Percentiles rank a stretch among this genome's conserved stretches.
Conservation (phyloP, 53 echinoderm and acorn worm species). For the Holothuria leucospilota region DNA sequence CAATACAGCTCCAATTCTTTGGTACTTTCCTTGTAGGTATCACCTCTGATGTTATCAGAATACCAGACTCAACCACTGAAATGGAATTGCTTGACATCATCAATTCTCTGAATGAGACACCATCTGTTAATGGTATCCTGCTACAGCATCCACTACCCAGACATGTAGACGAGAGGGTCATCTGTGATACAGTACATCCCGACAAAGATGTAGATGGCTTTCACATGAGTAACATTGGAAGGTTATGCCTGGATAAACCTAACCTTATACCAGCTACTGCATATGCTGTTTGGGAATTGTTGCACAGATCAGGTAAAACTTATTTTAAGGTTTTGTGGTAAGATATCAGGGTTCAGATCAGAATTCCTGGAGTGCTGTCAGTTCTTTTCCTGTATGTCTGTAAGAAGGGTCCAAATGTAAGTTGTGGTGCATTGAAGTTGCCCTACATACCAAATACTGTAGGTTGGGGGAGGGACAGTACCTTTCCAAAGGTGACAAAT, state of each 20-base stretch:
- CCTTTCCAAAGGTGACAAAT: too few species aligned
- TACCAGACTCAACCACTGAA: conserved; percentile 70
- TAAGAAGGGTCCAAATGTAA: too few species aligned
- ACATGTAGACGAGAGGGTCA: conserved; percentile 84
- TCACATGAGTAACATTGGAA: conserved; percentile 84
- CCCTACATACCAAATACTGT: too few species aligned
- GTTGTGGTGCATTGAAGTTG: too few species aligned
- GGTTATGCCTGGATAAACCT: conserved; percentile 82
- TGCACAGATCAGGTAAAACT: conserved; percentile 72
- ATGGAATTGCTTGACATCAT: conserved; percentile 73
- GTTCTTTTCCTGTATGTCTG: too few species aligned
- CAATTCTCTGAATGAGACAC: conserved; percentile 70
- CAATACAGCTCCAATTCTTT: neutral
- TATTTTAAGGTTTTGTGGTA: neutral
- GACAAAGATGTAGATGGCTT: conserved; percentile 91
- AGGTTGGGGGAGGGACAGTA: too few species aligned
- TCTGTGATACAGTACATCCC: conserved; percentile 79
- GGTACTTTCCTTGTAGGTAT: conserved; percentile 59
- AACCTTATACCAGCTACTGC: conserved; percentile 88
- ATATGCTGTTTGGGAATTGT: conserved; percentile 85
- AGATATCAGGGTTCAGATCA: too few species aligned
- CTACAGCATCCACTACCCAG: conserved; percentile 85
- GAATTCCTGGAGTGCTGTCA: too few species aligned
- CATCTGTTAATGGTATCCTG: conserved; percentile 81
- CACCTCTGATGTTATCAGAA: conserved; percentile 76